Evolutionary conservation across 2,113 vertebrate genomes (phyloP), one percentile per base, ranked within the genome.

Genomic region (Eubucco bourcierii): DNA sequence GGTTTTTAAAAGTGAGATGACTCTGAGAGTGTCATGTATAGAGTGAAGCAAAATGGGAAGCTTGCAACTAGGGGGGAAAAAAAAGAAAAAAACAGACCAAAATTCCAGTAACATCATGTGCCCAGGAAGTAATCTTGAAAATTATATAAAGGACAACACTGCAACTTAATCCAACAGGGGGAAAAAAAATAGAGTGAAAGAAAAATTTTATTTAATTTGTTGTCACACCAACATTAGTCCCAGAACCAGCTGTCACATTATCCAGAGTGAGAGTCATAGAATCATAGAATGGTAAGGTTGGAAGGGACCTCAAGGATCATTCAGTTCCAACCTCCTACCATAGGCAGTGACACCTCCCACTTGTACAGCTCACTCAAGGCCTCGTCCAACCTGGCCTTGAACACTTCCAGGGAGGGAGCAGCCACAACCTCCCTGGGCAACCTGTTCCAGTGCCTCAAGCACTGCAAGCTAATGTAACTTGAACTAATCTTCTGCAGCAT

Each of bases 231-330:
- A 83, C 61, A 94, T 92, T 89, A 75, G 29, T 91, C 65, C 65
- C 81, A 96, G 84, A 89, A 18, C 71, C 77, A 46, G 34, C 52
- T 96, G 78, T 76, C 74, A 82, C 72, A 77, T 85, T 89, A 95
- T 77, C 25, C 41, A 72, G 56, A 80, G n/a, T 24, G 12, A 83
- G 33, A 90, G 19, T 83, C n/a, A n/a, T n/a, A n/a, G n/a, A n/a
- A n/a, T n/a, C n/a, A n/a, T n/a, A n/a, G n/a, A n/a, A n/a, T n/a
- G n/a, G n/a, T n/a, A n/a, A n/a, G n/a, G n/a, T n/a, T n/a, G n/a
- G n/a, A n/a, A n/a, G n/a, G n/a, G n/a, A n/a, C n/a, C n/a, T n/a
- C n/a, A n/a, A n/a, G n/a, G n/a, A n/a, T n/a, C n/a, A n/a, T n/a
- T n/a, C n/a, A n/a, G n/a, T n/a, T n/a, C n/a, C n/a, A n/a, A n/a